phyloP scores from a whole-genome alignment of 2,797 vertebrate genomes.

The Halcyon badia region DNA sequence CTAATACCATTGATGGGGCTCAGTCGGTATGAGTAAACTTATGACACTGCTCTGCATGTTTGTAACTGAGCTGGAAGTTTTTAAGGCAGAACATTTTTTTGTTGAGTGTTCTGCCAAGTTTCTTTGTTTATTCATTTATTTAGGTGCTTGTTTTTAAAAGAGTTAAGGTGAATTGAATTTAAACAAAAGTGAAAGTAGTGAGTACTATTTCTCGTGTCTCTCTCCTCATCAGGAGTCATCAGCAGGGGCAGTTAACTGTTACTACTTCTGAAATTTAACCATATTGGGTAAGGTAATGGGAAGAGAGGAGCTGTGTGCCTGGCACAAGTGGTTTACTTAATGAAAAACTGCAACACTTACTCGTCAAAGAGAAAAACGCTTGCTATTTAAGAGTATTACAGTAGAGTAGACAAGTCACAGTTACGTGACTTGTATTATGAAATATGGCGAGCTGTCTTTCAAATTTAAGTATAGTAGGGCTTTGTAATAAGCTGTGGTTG shows the following conservation, averaged over 20 bases:
- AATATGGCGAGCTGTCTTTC: background rate
- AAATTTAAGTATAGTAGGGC: background rate
- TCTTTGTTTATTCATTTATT: background rate
- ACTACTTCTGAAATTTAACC: conserved; percentile 10
- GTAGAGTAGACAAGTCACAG: background rate
- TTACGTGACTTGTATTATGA: background rate
- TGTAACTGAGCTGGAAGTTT: background rate
- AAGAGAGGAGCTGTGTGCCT: background rate
- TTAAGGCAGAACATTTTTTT: background rate
- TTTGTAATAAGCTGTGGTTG: background rate
- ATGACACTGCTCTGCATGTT: background rate
- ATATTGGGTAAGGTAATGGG: background rate
- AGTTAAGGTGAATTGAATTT: background rate
- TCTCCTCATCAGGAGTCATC: background rate
- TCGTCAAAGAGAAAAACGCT: background rate
- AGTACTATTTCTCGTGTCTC: background rate
- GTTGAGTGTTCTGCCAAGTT: background rate
- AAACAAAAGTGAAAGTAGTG: background rate
- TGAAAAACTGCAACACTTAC: background rate
- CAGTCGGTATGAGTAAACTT: background rate
- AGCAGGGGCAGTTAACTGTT: background rate
- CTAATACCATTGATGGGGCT: background rate
- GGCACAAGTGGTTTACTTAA: background rate
- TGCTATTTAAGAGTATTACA: background rate
- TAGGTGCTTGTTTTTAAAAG: background rate